Evolutionary conservation across 2,888 invertebrate species (phyloP).

Genomic region (Diaprepes abbreviatus): DNA sequence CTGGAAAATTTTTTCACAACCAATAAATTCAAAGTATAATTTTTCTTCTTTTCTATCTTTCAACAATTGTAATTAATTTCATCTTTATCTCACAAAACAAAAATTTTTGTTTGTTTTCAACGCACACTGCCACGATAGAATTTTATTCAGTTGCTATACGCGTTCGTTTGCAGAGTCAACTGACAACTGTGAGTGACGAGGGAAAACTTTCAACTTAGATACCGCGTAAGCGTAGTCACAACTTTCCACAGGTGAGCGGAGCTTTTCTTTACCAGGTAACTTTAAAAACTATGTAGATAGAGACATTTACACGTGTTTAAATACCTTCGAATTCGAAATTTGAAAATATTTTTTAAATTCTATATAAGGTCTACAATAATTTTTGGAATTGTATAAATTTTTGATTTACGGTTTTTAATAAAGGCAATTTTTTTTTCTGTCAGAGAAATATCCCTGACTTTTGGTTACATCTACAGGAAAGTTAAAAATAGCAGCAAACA

Average conservation of each 20-base stretch:
- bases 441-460: no score
- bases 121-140: background rate
- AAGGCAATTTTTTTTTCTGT: no score
- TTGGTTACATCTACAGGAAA: no score
- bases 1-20: background rate
- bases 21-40: background rate
- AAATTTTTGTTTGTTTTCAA: constrained; percentile 8
- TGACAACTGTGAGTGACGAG: constrained; percentile 34
- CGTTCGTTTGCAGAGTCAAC: constrained; percentile 18
- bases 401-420: no score
- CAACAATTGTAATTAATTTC: background rate
- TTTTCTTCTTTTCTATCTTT: background rate
- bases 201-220: constrained; percentile 33
- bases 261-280: constrained; percentile 26
- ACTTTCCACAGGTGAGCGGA: constrained; percentile 40
- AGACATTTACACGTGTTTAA: no score
- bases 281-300: constrained; percentile 1
- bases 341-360: no score
- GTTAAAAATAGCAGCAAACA: no score
- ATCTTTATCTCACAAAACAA: constrained; percentile 1
- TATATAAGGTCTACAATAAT: no score
- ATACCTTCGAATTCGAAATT: no score
- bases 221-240: constrained; percentile 30
- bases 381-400: no score
- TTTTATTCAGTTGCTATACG: background rate